phyloP scores from a whole-genome alignment of 37 sponge, comb jelly and placozoan species.

The Bolinopsis microptera region DNA sequence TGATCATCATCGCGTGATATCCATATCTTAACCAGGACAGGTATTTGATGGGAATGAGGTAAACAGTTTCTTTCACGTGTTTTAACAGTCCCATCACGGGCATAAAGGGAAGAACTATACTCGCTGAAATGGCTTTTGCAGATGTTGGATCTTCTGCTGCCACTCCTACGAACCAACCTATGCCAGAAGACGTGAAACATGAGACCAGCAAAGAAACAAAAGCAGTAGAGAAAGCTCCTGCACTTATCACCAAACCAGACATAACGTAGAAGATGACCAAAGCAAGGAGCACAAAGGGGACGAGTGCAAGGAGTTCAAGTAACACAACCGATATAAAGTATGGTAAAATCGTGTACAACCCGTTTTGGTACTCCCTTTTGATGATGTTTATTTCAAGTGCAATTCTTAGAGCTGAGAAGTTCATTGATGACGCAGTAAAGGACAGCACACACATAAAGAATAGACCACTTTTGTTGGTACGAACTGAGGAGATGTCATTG shows the following conservation, averaged over 20 bases:
- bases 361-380: conserved; percentile 9
- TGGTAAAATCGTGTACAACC: background rate
- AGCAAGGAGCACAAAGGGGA: background rate
- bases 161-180: background rate
- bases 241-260: background rate
- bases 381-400: background rate
- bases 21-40: background rate
- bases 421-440: no score
- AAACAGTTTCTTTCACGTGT: background rate
- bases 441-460: background rate
- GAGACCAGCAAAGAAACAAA: background rate
- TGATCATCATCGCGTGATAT: background rate
- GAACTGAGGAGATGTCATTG: background rate
- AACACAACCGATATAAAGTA: background rate
- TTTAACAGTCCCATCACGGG: background rate
- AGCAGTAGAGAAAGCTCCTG: background rate
- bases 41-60: background rate
- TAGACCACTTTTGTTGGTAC: background rate
- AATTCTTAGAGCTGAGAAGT: background rate
- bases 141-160: background rate
- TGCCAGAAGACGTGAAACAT: background rate
- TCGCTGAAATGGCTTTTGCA: background rate
- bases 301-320: background rate
- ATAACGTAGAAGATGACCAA: background rate
- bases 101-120: background rate